These are phyloP conservation scores for Amblyornis subalaris DNA, from an alignment of 2,113 vertebrate genomes.

Conservation along the genomic window DNA sequence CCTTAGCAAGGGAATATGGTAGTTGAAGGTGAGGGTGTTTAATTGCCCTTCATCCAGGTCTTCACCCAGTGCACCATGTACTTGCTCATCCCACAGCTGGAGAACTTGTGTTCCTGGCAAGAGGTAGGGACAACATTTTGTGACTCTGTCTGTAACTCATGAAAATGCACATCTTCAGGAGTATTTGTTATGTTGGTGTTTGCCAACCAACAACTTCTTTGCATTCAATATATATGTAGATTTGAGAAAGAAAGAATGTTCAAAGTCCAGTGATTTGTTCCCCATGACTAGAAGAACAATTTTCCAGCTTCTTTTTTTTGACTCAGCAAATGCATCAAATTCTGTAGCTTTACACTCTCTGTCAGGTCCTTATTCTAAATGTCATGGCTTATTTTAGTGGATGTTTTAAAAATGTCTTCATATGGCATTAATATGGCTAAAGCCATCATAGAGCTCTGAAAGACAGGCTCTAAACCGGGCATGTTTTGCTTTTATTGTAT, in stretches of 20 bases:
- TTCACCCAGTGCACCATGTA: not conserved
- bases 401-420: not conserved
- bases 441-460: not conserved
- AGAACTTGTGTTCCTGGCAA: not conserved
- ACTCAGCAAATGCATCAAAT: not conserved
- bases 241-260: not conserved
- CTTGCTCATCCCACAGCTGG: fast-evolving
- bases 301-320: not conserved
- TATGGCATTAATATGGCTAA: not conserved
- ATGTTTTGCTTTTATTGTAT: not conserved
- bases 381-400: not conserved
- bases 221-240: not conserved
- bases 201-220: not conserved
- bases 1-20: not conserved
- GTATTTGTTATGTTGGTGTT: not conserved
- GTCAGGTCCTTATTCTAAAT: not conserved
- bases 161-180: not conserved
- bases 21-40: not conserved
- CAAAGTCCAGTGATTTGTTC: not conserved
- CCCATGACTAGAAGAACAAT: not conserved
- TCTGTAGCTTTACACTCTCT: not conserved
- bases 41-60: not conserved
- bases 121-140: not conserved
- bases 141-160: not conserved
- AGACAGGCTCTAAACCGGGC: not conserved